phyloP scores from a whole-genome alignment of 2,113 vertebrate genomes.

The Stomatorhinus ivindoensis region DNA sequence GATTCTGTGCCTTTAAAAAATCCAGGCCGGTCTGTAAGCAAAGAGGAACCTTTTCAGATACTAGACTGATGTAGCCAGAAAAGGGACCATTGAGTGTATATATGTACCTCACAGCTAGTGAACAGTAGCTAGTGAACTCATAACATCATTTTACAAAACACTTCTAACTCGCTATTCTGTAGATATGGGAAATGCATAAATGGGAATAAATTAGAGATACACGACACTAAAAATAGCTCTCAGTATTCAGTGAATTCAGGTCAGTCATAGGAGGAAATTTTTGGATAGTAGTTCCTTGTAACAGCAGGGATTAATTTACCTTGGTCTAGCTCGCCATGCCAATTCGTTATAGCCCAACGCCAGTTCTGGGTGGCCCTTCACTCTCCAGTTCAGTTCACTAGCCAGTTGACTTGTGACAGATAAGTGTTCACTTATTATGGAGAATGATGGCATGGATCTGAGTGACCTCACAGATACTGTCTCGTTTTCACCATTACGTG shows the following conservation, averaged over 20 bases:
- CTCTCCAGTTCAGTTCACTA: not conserved
- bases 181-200: not conserved
- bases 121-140: not conserved
- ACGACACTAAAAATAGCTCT: slow-evolving; percentile 2
- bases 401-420: not conserved
- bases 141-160: not conserved
- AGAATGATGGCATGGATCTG: not conserved
- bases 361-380: not conserved
- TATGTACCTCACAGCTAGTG: not conserved
- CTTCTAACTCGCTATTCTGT: not conserved
- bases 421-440: not conserved
- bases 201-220: not conserved
- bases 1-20: not conserved
- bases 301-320: not conserved
- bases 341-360: not conserved
- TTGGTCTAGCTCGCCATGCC: not conserved
- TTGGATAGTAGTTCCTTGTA: not conserved
- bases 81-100: not conserved
- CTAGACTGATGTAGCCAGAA: not conserved
- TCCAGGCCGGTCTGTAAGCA: not conserved
- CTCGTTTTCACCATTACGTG: not conserved
- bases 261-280: not conserved
- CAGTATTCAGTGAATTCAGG: slow-evolving; percentile 5
- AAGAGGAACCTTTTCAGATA: not conserved
- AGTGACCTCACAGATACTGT: not conserved